Base-by-base conservation (phyloP, 2,113 vertebrate species). In the Thinocorus orbignyianus region DNA sequence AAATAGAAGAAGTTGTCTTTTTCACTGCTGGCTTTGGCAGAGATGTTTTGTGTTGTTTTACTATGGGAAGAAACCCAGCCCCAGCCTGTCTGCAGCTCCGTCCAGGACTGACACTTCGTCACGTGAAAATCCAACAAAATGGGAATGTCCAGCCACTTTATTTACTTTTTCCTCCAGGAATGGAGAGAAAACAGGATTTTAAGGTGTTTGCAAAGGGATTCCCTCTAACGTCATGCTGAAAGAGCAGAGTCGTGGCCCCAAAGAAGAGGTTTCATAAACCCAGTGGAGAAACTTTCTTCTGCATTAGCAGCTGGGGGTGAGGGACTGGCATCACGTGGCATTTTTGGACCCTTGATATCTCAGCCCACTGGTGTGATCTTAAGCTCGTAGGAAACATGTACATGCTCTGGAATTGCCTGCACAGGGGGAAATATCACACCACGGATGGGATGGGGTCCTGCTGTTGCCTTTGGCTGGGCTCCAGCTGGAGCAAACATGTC, bases 381-480 rank as follows among this genome's bases (percentile, higher is more conserved):
- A 2, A 18, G 82, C 39, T 39, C 44, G 14, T 18, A 46, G 1
- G 9, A 49, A 4, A 28, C 3, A 0, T 30, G 41, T 17, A 8
- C 2, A 7, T 11, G 42, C 49, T 39, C 82, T 11, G 3, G 39
- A 42, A 31, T 42, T 15, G 1, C 22, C 54, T 3, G 28, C 35
- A 15, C 58, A 16, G 3, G 3, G 22, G 30, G 44, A 74, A 70
- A 51, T 9, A 18, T 16, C 39, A 4, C 24, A 1, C 35, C 1
- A 3, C 19, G 68, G 61, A 44, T 46, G 62, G 48, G 57, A 64
- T 13, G 30, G n/a, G 68, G 46, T 54, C 69, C 62, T 55, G 68
- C 31, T 44, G 31, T 35, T 48, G 60, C 9, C 57, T 80, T 49
- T 88, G 55, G 35, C 61, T 86, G 4, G 2, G 49, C 37, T 60